Percentiles rank a stretch among this genome's conserved stretches.
These are phyloP conservation scores for Nothoprocta perdicaria DNA, from an alignment of 2,113 vertebrate genomes.

Conservation along the genomic window DNA sequence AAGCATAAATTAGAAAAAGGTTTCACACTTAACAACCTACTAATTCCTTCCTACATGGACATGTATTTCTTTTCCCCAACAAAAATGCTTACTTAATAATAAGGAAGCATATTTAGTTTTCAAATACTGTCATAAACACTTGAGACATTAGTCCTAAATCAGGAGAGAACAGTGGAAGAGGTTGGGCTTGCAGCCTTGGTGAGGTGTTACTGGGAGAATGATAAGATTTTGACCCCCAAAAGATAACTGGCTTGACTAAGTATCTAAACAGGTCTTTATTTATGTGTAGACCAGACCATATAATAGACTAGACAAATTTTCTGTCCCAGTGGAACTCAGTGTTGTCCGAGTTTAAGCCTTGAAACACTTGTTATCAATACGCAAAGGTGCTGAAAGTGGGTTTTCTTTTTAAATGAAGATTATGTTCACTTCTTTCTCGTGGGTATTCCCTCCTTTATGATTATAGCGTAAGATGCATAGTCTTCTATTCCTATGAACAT, in stretches of 20 bases:
- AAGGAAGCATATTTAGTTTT: not conserved
- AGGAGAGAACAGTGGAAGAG: not conserved
- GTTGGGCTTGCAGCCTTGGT: not conserved
- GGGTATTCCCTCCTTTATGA: not conserved
- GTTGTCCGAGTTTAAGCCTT: not conserved
- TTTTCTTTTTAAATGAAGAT: conserved; percentile 1
- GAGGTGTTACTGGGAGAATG: not conserved
- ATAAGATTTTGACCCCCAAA: not conserved
- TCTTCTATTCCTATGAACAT: not conserved
- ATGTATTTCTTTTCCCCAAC: not conserved
- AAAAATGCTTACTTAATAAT: not conserved
- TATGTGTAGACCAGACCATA: not conserved
- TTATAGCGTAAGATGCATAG: not conserved
- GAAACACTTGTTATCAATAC: not conserved
- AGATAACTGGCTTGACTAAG: not conserved
- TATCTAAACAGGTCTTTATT: not conserved
- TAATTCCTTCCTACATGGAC: not conserved
- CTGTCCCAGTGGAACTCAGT: not conserved
- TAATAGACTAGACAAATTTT: not conserved
- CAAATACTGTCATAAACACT: not conserved
- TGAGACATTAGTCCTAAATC: not conserved
- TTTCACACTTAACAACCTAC: not conserved
- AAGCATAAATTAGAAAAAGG: not conserved
- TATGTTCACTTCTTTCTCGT: not conserved
- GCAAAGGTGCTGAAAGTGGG: not conserved